phyloP scores from a whole-genome alignment of 1,140 invertebrate genomes.

The Drosophila tsacasi region DNA sequence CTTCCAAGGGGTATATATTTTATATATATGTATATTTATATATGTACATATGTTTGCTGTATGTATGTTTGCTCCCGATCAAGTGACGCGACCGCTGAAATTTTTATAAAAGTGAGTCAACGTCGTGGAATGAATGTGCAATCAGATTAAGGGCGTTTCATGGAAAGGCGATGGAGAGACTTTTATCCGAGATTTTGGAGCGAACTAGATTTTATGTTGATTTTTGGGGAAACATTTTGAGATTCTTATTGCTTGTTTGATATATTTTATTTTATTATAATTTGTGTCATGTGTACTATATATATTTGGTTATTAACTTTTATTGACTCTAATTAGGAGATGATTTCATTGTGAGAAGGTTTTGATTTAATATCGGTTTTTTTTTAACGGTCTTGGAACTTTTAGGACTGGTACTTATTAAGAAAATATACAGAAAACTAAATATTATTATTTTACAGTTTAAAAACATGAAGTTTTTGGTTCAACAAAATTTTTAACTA shows the following conservation, averaged over 20 bases:
- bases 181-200: slow-evolving; percentile 12
- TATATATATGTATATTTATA: not conserved
- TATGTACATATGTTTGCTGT: too few relatives aligned
- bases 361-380: too few relatives aligned
- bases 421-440: too few relatives aligned
- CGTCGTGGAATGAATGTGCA: slow-evolving; percentile 14
- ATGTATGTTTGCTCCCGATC: slow-evolving; percentile 11
- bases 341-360: too few relatives aligned
- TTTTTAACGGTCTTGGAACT: not conserved
- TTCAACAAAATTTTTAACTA: not conserved
- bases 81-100: slow-evolving; percentile 50
- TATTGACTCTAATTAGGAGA: not conserved
- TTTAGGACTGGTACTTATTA: not conserved
- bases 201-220: slow-evolving; percentile 20
- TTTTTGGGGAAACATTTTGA: slow-evolving; percentile 11
- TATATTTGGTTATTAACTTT: not conserved
- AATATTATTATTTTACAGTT: not conserved
- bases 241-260: not conserved
- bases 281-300: too few relatives aligned
- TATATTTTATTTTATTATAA: not conserved
- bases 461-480: not conserved
- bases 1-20: not conserved
- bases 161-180: not conserved
- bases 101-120: slow-evolving; percentile 45
- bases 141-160: slow-evolving; percentile 20